Percentiles rank a stretch among this genome's conserved stretches.
phyloP scores from a whole-genome alignment of 2,113 vertebrate genomes.

The Cranoglanis bouderius region DNA sequence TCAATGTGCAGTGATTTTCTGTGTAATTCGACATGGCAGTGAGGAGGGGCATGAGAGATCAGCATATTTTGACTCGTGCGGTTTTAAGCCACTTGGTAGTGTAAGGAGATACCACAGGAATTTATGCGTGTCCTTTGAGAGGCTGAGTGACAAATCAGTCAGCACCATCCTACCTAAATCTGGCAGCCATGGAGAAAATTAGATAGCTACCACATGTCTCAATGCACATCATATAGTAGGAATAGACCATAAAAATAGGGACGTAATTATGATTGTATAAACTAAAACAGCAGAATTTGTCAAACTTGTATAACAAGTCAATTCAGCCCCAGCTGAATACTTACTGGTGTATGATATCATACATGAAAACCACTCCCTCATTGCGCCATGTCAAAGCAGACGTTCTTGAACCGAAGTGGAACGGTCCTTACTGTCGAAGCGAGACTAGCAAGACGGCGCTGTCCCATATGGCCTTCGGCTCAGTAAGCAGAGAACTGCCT shows the following conservation, averaged over 20 bases:
- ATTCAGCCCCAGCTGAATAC: slow-evolving; percentile 20
- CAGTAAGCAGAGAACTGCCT: slow-evolving; percentile 48
- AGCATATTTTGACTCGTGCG: background rate
- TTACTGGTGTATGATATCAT: slow-evolving; percentile 16
- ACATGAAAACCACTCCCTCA: slow-evolving; percentile 37
- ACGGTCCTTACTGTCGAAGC: slow-evolving; percentile 42
- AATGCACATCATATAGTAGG: background rate
- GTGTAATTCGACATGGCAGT: background rate
- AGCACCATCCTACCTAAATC: slow-evolving; percentile 56
- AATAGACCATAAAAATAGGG: background rate
- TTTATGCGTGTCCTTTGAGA: background rate
- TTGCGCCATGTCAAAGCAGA: slow-evolving; percentile 24
- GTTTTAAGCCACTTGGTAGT: background rate
- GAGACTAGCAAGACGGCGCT: slow-evolving; percentile 31
- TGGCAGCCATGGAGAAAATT: slow-evolving; percentile 38
- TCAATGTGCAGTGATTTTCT: background rate
- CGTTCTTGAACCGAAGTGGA: background rate
- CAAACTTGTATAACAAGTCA: background rate
- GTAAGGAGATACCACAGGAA: background rate
- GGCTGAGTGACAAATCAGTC: slow-evolving; percentile 33
- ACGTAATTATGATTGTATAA: background rate
- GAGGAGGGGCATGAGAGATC: background rate
- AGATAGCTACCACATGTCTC: background rate
- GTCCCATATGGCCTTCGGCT: slow-evolving; percentile 28
- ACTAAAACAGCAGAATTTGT: background rate